phyloP scores from a whole-genome alignment of 1,140 invertebrate genomes.

The Lepidostoma basale region DNA sequence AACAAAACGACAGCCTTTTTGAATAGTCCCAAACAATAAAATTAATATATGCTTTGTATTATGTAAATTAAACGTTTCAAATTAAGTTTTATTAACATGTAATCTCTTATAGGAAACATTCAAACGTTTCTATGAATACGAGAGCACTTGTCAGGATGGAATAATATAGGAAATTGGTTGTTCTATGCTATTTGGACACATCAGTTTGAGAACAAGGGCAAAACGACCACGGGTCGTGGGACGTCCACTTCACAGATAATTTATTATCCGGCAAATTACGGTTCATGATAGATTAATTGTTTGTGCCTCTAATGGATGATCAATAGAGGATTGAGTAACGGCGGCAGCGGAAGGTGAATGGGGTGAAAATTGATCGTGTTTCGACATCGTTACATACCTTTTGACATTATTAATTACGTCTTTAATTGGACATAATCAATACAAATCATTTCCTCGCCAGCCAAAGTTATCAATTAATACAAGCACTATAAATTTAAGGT shows the following conservation, averaged over 20 bases:
- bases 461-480: not conserved
- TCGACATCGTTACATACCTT: not conserved
- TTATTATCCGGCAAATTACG: not conserved
- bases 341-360: slow-evolving; percentile 4
- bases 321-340: not conserved
- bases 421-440: not conserved
- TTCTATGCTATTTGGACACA: not conserved
- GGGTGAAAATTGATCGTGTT: not conserved
- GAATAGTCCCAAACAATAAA: no score
- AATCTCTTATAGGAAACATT: not conserved
- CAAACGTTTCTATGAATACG: not conserved
- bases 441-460: not conserved
- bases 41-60: not conserved
- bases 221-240: not conserved
- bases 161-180: not conserved
- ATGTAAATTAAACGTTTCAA: not conserved
- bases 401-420: not conserved
- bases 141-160: not conserved
- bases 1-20: no score
- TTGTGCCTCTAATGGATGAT: slow-evolving; percentile 9
- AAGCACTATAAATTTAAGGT: not conserved
- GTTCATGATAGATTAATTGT: slow-evolving; percentile 18
- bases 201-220: not conserved
- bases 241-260: not conserved
- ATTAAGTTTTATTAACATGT: not conserved